Percentiles rank a stretch among this genome's conserved stretches.
These are phyloP conservation scores for Linnaemya tessellans DNA, from an alignment of 2,888 invertebrate genomes.

Conservation along the genomic window DNA sequence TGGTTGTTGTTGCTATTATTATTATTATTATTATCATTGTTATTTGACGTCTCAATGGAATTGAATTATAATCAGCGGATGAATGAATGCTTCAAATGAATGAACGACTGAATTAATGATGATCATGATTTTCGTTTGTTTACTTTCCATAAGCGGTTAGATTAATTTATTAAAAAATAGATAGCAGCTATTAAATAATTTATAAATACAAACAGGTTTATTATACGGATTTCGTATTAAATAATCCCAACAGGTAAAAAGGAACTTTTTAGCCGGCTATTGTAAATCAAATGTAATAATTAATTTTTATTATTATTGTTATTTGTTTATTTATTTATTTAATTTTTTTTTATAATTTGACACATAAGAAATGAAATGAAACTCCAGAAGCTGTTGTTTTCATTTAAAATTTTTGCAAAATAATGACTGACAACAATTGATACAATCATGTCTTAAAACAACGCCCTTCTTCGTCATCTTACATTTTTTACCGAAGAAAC, in stretches of 20 bases:
- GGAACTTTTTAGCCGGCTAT: background rate
- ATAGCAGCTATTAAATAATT: constrained; percentile 6
- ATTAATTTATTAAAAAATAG: constrained; percentile 17
- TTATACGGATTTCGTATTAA: background rate
- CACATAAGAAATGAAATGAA: too few species aligned
- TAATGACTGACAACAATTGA: too few species aligned
- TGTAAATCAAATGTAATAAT: too few species aligned
- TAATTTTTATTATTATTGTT: too few species aligned
- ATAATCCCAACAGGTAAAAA: background rate
- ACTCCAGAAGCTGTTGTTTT: too few species aligned
- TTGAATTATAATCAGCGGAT: constrained; percentile 59
- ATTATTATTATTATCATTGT: constrained; percentile 48
- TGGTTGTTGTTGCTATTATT: constrained; percentile 33
- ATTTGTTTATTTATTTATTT: too few species aligned
- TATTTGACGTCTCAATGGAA: constrained; percentile 71
- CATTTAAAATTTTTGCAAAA: too few species aligned
- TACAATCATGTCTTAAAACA: too few species aligned
- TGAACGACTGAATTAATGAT: constrained; percentile 50
- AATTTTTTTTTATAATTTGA: too few species aligned
- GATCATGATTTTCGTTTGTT: constrained; percentile 52
- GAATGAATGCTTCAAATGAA: constrained; percentile 28
- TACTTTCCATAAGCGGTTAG: constrained; percentile 1
- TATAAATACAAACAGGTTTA: constrained; percentile 6
- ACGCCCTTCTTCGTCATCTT: too few species aligned
- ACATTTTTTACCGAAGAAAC: too few species aligned